Evolutionary conservation across 1,140 invertebrate species (phyloP), one percentile per base, ranked within the genome.

Genomic region (Neelides sp.): DNA sequence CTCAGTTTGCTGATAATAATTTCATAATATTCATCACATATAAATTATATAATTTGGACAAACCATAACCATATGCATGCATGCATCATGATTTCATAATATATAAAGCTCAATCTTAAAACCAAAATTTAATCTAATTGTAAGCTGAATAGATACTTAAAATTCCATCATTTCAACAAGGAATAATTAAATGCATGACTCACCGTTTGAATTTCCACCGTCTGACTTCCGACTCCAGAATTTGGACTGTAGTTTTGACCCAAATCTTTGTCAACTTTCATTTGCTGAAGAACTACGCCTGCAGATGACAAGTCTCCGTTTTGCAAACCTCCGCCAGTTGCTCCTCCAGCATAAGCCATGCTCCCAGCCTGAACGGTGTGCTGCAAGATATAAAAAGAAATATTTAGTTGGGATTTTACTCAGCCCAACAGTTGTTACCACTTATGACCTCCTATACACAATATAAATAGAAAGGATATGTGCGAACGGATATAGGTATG

Each of bases 281-380:
- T 26, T 48, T 59, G 58, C 52, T 58, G 62, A 48, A 34, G 46
- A 47, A 26, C 40, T 41, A 48, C 62, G 54, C 50, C 60, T 43
- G 44, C 52, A 36, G 35, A 48, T 42, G 39, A 50, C 47, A 50
- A 37, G 34, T 59, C 58, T 35, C 58, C 58, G 37, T 59, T 59
- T 32, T 53, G 58, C 27, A 59, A 24, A 15, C 49, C 48, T n/a
- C n/a, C n/a, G 36, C 54, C 35, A 46, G 55, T 39, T 12, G 44
- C 35, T 32, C 49, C 45, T n/a, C 51, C 46, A 24, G 58, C 26
- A 42, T 56, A 59, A 4, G 54, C 46, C 48, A 59, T 53, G 24
- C 28, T 87, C 63, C 85, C 85, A 73, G 86, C 83, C 75, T 89
- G 85, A 73, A 92, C 87, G 83, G 91, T 88, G 76, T 91, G 87